Evolutionary conservation across 2,113 vertebrate species (phyloP), one percentile per base, ranked within the genome.

Genomic region (Myotis davidii): DNA sequence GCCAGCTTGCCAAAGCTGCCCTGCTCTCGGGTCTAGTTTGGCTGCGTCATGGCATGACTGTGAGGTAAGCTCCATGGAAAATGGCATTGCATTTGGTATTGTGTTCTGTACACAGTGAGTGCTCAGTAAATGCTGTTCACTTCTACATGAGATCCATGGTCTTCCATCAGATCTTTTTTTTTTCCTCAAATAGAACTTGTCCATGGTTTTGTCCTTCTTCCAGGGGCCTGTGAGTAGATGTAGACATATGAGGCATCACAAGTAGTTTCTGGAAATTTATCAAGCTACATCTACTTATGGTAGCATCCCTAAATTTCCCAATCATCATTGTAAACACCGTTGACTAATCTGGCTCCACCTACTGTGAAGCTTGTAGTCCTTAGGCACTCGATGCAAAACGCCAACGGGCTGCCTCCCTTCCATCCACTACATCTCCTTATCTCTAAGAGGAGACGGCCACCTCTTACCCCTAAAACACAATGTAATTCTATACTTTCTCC

Each of bases 191-290:
- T 50, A 59, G 16, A 45, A 14, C 25, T 37, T 69, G 18, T 77
- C 42, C 37, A 9, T 83, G 27, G 48, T 95, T 88, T 72, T 79
- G 23, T 84, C 16, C 81, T 12, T 61, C 20, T 91, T 85, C n/a
- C 18, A 48, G 17, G 32, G 34, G 9, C 3, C 27, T 86, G 0
- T 72, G n/a, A 81, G 17, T 86, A 87, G 39, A n/a, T 27, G 14
- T 12, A 61, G 76, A 69, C 27, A 64, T 29, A 81, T 45, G 45
- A 86, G 45, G 37, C 5, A 17, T 65, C 72, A 85, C 29, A 54
- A 69, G 3, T 54, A 50, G 42, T 78, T 72, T 83, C 88, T 64
- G n/a, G 54, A 88, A 88, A 61, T 81, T 1, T 77, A 52, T 94
- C 12, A 82, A 76, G 73, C n/a, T 25, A 50, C 42, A 37, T 64